phyloP scores from a whole-genome alignment of 2,113 vertebrate genomes.

The Trogon melanurus region DNA sequence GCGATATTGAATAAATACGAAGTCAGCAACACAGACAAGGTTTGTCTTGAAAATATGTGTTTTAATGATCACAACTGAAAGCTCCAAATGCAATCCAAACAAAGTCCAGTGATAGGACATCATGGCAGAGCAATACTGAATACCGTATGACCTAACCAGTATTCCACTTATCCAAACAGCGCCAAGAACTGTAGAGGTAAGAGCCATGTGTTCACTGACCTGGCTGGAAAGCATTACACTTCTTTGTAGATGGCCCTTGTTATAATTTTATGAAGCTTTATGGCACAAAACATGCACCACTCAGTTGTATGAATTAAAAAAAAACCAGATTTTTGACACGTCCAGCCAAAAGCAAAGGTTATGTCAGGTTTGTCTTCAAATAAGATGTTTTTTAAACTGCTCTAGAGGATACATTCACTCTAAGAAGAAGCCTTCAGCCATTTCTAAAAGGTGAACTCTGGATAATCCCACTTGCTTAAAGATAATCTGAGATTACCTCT shows the following conservation, averaged over 20 bases:
- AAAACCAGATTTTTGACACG: background rate
- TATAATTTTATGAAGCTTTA: background rate
- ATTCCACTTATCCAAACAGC: background rate
- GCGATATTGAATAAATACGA: background rate
- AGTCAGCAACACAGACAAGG: background rate
- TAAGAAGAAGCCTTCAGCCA: background rate
- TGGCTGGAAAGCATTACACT: background rate
- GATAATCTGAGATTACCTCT: background rate
- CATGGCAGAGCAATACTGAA: background rate
- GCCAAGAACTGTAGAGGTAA: background rate
- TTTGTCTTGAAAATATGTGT: background rate
- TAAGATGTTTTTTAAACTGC: background rate
- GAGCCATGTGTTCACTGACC: background rate
- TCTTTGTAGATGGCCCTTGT: background rate
- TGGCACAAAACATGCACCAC: background rate
- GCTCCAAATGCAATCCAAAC: background rate
- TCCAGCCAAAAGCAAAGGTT: background rate
- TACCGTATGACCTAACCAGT: background rate
- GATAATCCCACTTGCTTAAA: background rate
- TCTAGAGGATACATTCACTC: background rate
- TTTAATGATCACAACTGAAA: background rate
- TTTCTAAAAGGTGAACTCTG: background rate
- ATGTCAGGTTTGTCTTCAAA: background rate
- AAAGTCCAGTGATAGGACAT: background rate
- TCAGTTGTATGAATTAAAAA: background rate